Conservation (phyloP, 2,888 invertebrate species). For the Lepidonotus clava region DNA sequence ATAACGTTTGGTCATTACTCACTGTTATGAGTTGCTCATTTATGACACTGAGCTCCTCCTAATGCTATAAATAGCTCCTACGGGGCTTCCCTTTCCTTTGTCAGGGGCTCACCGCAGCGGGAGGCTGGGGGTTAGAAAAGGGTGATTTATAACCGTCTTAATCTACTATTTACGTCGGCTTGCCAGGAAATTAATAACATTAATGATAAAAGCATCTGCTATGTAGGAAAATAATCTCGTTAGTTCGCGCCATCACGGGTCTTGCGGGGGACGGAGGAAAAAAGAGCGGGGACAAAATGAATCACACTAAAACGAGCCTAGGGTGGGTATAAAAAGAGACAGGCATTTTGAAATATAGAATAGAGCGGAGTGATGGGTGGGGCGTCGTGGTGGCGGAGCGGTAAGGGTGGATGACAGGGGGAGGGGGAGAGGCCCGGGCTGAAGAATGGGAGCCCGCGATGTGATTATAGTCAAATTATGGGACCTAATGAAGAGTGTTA, state of each 20-base stretch:
- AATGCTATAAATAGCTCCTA: no score
- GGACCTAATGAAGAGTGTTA: conserved; percentile 42
- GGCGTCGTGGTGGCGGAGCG: neutral
- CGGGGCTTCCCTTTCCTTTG: no score
- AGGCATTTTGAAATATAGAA: conserved; percentile 39
- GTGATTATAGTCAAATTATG: conserved; percentile 52
- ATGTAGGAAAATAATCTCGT: conserved; percentile 48
- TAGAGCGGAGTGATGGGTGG: neutral
- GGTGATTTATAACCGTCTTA: conserved; percentile 42
- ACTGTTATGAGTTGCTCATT: no score
- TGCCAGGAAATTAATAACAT: conserved; percentile 51
- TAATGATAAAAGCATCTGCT: conserved; percentile 54
- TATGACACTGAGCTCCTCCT: no score
- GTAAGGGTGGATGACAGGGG: neutral
- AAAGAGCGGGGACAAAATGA: neutral
- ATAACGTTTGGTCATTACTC: no score
- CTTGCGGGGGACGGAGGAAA: neutral
- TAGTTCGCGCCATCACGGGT: conserved; percentile 46
- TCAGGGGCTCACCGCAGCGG: no score
- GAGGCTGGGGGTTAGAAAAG: no score
- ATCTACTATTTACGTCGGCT: conserved; percentile 41
- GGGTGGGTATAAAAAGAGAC: neutral
- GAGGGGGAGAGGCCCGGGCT: neutral
- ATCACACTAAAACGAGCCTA: neutral
- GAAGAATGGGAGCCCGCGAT: conserved; percentile 36